Percentiles rank a stretch among this genome's conserved stretches.
These are phyloP conservation scores for Drepanosiphum platanoidis DNA, from an alignment of 2,888 invertebrate genomes.

Conservation along the genomic window DNA sequence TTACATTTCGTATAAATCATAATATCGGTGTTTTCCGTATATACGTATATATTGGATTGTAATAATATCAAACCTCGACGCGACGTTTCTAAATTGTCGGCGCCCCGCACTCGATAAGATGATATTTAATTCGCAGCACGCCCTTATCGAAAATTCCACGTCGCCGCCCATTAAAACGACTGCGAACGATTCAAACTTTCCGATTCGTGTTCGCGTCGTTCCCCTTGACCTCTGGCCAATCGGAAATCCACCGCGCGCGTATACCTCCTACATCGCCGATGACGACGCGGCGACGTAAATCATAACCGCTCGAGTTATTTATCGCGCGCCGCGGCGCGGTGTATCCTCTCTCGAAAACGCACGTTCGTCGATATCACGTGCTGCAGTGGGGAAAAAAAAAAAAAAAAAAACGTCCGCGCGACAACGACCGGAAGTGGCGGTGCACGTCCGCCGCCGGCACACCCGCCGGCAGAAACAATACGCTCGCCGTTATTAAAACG, in stretches of 20 bases:
- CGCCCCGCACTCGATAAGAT: no score
- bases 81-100: no score
- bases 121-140: no score
- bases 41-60: no score
- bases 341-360: not conserved
- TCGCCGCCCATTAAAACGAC: no score
- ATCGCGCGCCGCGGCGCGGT: not conserved
- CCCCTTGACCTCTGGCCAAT: not conserved
- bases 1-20: no score
- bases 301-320: not conserved
- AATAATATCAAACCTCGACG: no score
- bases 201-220: not conserved
- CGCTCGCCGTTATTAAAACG: not conserved
- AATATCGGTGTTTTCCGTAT: no score
- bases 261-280: not conserved
- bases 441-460: not conserved
- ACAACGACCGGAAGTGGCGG: slow-evolving; percentile 34
- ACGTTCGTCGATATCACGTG: not conserved
- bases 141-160: no score
- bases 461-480: not conserved
- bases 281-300: not conserved
- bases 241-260: not conserved
- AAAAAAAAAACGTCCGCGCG: not conserved
- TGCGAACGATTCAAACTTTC: no score
- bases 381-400: no score